These are phyloP conservation scores for Sterrhoptilus dennistouni DNA, from an alignment of 2,113 vertebrate genomes.

Conservation along the genomic window DNA sequence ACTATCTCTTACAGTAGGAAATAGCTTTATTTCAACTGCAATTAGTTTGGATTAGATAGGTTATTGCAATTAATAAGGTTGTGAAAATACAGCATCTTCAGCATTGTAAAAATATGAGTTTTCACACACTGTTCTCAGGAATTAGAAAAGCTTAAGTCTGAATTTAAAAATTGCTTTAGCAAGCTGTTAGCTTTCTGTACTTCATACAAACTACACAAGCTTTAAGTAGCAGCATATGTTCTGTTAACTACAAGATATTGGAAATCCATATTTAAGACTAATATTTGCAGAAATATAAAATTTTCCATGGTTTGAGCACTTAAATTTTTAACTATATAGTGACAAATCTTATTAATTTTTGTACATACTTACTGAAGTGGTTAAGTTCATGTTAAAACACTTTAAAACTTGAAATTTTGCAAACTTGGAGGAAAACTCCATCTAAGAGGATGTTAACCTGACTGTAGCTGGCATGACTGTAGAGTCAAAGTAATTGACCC, in stretches of 20 bases:
- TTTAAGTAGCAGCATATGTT: slow-evolving; percentile 17
- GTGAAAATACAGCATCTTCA: background rate
- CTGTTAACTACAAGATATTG: background rate
- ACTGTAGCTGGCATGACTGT: background rate
- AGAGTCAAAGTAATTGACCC: background rate
- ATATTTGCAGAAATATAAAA: background rate
- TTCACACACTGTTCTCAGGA: background rate
- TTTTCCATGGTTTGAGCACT: background rate
- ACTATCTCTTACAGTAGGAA: background rate
- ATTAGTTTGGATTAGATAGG: background rate
- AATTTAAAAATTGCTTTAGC: background rate
- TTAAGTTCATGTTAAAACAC: background rate
- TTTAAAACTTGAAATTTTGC: background rate
- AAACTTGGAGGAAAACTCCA: background rate
- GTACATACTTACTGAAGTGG: background rate
- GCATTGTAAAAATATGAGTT: background rate
- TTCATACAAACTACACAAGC: background rate
- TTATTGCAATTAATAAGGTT: background rate
- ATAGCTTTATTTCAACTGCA: background rate
- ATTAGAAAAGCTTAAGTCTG: background rate
- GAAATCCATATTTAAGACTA: background rate
- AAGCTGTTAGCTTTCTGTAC: background rate
- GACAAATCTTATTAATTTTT: background rate
- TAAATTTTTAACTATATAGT: background rate
- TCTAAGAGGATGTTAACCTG: background rate